These are phyloP conservation scores for Archips xylosteana DNA, from an alignment of 2,888 invertebrate genomes.

Conservation along the genomic window DNA sequence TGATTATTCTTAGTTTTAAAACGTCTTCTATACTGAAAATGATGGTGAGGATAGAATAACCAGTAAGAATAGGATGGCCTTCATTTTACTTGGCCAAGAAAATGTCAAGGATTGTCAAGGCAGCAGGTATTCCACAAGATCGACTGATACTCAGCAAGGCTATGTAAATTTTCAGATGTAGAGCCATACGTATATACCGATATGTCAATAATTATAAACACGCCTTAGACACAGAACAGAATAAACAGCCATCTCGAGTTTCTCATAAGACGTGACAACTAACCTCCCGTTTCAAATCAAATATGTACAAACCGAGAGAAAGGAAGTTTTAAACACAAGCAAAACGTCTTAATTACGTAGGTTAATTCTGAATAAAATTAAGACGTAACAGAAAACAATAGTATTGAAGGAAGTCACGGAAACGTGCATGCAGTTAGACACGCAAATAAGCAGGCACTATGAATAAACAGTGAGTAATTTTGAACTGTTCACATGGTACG, in stretches of 20 bases:
- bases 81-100: too few species aligned
- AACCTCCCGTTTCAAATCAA: conserved; percentile 3
- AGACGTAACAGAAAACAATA: conserved; percentile 39
- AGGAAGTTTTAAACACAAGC: conserved; percentile 29
- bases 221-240: background rate
- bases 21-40: too few species aligned
- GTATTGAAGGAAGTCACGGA: conserved; percentile 31
- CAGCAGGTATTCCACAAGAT: too few species aligned
- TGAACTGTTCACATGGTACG: conserved; percentile 11
- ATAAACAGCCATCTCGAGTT: background rate
- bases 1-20: too few species aligned
- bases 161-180: background rate
- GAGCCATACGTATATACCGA: background rate
- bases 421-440: conserved; percentile 30
- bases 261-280: background rate
- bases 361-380: conserved; percentile 32
- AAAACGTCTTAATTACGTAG: conserved; percentile 32
- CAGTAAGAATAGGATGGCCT: too few species aligned
- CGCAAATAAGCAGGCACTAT: conserved; percentile 9
- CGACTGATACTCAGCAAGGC: too few species aligned
- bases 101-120: too few species aligned
- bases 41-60: too few species aligned
- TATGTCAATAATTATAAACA: conserved; percentile 1
- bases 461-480: conserved; percentile 11
- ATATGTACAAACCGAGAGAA: conserved; percentile 28